Evolutionary conservation across 2,113 vertebrate species (phyloP), one percentile per base, ranked within the genome.

Genomic region (Calonectris borealis): DNA sequence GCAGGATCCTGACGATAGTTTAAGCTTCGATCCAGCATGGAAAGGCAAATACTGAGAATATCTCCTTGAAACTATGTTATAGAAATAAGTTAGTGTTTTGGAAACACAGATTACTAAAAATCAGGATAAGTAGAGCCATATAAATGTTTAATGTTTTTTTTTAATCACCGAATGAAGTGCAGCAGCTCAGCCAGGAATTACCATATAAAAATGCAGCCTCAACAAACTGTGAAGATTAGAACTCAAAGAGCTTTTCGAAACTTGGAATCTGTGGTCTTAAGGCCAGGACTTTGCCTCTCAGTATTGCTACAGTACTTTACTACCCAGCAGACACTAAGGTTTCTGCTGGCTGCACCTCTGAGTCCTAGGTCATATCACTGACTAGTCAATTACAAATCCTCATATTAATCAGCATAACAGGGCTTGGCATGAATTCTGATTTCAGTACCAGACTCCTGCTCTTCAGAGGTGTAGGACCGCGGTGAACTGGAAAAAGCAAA

Each of bases 11-110:
- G 95, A 12, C 96, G 97, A 86, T 97, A 94, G 83, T 97, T 97
- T 19, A 98, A 72, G 88, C 98, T 98, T 25, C 70, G 95, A 62
- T 99, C 98, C 96, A 99, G 38, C 36, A 98, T 79, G 7, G 94
- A 32, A 40, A 99, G 97, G 96, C 97, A 97, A 71, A 97, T 97
- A 38, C 90, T 88, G 91, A 99, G 93, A 86, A 98, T 98, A 36
- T 93, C 96, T n/a, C 62, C 96, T 94, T 98, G 98, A 94, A 98
- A 98, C 98, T 99, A 55, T 22, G 29, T 73, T 16, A 61, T 1
- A 94, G 71, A 73, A 84, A 89, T 24, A 76, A 38, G 29, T 95
- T 20, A 88, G 42, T 40, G 26, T 20, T 79, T 70, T 60, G 20
- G 38, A 90, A 90, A 75, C 49, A 55, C 25, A 62, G 44, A 8